Evolutionary conservation across 2,113 vertebrate genomes (phyloP).

Genomic region (Cephalopterus ornatus): DNA sequence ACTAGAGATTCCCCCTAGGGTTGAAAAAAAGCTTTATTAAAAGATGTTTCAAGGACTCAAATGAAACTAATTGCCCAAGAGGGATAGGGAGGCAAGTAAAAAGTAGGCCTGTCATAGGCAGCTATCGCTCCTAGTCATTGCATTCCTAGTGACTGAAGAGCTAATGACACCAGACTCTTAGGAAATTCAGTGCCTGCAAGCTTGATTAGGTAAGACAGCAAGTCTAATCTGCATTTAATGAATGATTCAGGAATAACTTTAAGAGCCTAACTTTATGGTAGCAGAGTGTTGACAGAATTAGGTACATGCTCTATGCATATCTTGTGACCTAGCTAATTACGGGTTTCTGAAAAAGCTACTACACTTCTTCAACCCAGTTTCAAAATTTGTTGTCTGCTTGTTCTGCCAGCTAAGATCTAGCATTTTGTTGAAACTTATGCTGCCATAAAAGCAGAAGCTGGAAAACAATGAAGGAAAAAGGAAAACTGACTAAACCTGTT

Average conservation of each 20-base stretch:
- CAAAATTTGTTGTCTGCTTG: neutral
- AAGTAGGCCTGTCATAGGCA: neutral
- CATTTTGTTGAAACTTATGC: neutral
- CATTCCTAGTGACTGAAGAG: neutral
- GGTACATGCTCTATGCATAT: neutral
- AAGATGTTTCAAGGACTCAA: neutral
- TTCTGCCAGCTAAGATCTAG: neutral
- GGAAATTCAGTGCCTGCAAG: neutral
- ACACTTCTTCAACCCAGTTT: neutral
- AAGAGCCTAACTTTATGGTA: neutral
- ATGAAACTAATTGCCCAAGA: neutral
- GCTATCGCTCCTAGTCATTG: neutral
- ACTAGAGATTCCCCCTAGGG: neutral
- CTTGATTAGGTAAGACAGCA: conserved; percentile 34
- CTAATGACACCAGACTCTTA: neutral
- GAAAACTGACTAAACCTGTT: neutral
- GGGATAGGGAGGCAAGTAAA: neutral
- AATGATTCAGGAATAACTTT: conserved; percentile 17
- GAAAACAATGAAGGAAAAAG: neutral
- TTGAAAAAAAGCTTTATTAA: neutral
- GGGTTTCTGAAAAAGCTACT: neutral
- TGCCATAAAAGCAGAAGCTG: neutral
- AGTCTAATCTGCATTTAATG: conserved; percentile 41
- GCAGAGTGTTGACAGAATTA: neutral
- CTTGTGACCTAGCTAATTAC: conserved; percentile 5